A percentile compares a stretch with the other conserved stretches of the same genome.
These are phyloP conservation scores for Ceratina calcarata DNA, from an alignment of 1,140 invertebrate genomes.

Conservation along the genomic window DNA sequence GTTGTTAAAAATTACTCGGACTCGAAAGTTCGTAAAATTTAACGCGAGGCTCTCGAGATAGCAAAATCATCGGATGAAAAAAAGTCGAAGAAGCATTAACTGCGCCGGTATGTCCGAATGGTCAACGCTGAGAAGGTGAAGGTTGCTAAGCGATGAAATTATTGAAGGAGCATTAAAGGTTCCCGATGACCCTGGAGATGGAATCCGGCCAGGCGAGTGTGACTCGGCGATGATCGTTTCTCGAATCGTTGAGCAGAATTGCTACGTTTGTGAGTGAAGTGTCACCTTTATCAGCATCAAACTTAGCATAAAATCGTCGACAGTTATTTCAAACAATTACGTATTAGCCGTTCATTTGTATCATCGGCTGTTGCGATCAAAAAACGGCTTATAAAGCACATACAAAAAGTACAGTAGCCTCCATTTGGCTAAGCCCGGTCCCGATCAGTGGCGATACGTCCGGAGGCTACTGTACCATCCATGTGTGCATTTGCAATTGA, in stretches of 20 bases:
- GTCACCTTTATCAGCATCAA: background rate
- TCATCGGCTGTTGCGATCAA: slow-evolving; percentile 9
- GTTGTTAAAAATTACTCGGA: background rate
- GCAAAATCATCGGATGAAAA: background rate
- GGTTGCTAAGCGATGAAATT: slow-evolving; percentile 11
- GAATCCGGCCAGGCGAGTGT: slow-evolving; percentile 49
- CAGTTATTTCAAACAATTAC: slow-evolving; percentile 20
- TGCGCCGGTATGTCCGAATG: background rate
- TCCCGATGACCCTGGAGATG: slow-evolving; percentile 33
- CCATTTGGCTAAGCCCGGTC: too few relatives aligned
- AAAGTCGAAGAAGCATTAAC: background rate
- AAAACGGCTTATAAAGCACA: background rate
- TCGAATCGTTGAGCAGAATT: background rate
- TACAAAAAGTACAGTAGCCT: background rate
- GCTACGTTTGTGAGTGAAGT: background rate
- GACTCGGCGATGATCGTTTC: slow-evolving; percentile 17
- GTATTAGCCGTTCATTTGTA: slow-evolving; percentile 10
- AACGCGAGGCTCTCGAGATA: background rate
- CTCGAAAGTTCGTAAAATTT: background rate
- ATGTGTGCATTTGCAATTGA: too few relatives aligned
- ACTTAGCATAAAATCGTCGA: slow-evolving; percentile 6
- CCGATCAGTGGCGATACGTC: too few relatives aligned
- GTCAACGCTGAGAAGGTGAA: slow-evolving; percentile 21
- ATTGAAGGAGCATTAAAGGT: slow-evolving; percentile 28
- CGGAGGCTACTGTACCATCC: too few relatives aligned